Conservation (phyloP, 2,113 vertebrate species). For the Formicarius rufipectus region DNA sequence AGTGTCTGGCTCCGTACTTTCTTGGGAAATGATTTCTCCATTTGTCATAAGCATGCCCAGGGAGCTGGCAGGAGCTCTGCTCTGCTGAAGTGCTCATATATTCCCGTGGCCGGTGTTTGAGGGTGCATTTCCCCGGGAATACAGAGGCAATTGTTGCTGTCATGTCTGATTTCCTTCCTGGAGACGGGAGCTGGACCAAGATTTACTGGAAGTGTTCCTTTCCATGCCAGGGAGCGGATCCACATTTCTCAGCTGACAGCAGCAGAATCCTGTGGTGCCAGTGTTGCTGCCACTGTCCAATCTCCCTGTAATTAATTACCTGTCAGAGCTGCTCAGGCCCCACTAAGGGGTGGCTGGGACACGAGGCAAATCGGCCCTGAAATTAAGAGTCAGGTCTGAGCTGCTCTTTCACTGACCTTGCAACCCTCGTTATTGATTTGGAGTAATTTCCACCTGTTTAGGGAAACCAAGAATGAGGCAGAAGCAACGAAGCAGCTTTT, state of each 20-base stretch:
- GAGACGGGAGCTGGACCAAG: slow-evolving; percentile 60
- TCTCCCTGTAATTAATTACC: slow-evolving; percentile 78
- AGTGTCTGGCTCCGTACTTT: rapidly evolving
- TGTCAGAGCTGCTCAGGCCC: slow-evolving; percentile 74
- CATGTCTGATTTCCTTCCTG: slow-evolving; percentile 75
- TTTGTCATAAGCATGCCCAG: rapidly evolving
- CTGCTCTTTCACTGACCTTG: slow-evolving; percentile 65
- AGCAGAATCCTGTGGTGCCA: slow-evolving; percentile 64
- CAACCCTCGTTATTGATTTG: slow-evolving; percentile 71
- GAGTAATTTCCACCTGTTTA: slow-evolving; percentile 66
- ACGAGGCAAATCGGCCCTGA: slow-evolving; percentile 69
- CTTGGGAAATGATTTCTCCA: background rate
- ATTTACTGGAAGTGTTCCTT: slow-evolving; percentile 61
- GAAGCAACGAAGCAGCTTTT: background rate
- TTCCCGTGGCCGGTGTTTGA: slow-evolving; percentile 35
- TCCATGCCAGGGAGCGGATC: slow-evolving; percentile 15
- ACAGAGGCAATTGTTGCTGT: slow-evolving; percentile 69
- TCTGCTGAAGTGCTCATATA: slow-evolving; percentile 16
- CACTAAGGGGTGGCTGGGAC: slow-evolving; percentile 41
- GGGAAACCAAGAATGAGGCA: background rate
- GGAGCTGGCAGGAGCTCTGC: background rate
- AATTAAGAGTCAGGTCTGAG: slow-evolving; percentile 69
- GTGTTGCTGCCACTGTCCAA: slow-evolving; percentile 53
- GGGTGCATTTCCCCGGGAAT: slow-evolving; percentile 52
- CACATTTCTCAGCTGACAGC: slow-evolving; percentile 59